Evolutionary conservation across 2,113 vertebrate species (phyloP), one percentile per base, ranked within the genome.

Genomic region (Malurus elegans): DNA sequence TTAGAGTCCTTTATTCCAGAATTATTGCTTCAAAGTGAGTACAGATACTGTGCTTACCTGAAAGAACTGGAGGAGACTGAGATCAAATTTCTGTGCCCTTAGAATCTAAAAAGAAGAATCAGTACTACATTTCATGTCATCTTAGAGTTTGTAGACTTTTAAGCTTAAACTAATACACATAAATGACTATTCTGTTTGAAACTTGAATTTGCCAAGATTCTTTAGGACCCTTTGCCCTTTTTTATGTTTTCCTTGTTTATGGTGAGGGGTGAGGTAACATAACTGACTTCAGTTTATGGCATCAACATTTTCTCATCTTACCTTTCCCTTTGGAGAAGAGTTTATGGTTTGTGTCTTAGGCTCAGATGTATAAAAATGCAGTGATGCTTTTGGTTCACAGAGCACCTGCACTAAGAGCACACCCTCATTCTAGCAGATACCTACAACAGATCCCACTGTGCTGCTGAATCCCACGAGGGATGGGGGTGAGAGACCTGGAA

Each of bases 291-390:
- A 76, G 42, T 90, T 94, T 72, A 75, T 51, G 44, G 18, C 71
- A 80, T 66, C 58, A 94, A 74, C 44, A 57, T 73, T 73, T 86
- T 87, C 66, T 95, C 44, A 14, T 90, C 81, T 40, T 71, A 82
- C 92, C 85, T 95, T 89, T 90, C 93, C 81, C 79, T 92, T 96
- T 83, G 82, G 93, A 88, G 93, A 67, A 83, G 71, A 67, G 25
- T 94, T 96, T 90, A 90, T 78, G 40, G 70, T 64, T 91, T 78
- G 51, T 78, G 72, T 73, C 44, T 60, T 58, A 86, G 79, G 69
- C 23, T 81, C 57, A 93, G 84, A 72, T 2, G 0, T 28, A 82
- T 60, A 74, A 93, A 94, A 90, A 66, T 36, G 28, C 14, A 54
- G 50, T 24, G 79, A 90, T 1, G 0, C 23, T 82, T 83, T 53